phyloP scores from a whole-genome alignment of 2,888 invertebrate genomes.

The Sphinx pinastri region DNA sequence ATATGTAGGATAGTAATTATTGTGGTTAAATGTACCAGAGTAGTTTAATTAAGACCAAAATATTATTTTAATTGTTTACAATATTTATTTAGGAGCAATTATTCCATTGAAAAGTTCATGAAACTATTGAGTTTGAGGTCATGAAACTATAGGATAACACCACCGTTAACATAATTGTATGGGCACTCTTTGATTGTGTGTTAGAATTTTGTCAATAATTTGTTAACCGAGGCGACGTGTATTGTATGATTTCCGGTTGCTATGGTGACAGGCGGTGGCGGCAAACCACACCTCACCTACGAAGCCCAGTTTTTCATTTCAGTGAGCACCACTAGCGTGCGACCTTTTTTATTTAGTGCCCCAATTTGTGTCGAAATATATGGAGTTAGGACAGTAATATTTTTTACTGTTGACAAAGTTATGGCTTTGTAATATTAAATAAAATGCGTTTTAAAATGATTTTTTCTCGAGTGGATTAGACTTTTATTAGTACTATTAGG shows the following conservation, averaged over 20 bases:
- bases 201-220: slow-evolving; percentile 76
- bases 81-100: too few relatives aligned
- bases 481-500: not conserved
- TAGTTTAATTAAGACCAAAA: too few relatives aligned
- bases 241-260: slow-evolving; percentile 71
- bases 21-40: too few relatives aligned
- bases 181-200: slow-evolving; percentile 38
- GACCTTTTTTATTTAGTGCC: slow-evolving; percentile 42
- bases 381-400: not conserved
- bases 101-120: too few relatives aligned
- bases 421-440: not conserved
- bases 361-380: slow-evolving; percentile 25
- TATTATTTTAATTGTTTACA: too few relatives aligned
- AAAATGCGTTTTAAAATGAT: not conserved
- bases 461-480: not conserved
- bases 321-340: slow-evolving; percentile 47
- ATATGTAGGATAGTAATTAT: too few relatives aligned
- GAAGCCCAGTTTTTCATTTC: slow-evolving; percentile 62
- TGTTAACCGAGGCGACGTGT: slow-evolving; percentile 50
- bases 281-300: slow-evolving; percentile 70
- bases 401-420: not conserved
- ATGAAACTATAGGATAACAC: too few relatives aligned
- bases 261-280: slow-evolving; percentile 61
- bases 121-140: too few relatives aligned
- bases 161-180: not conserved